Evolutionary conservation across 2,113 vertebrate species (phyloP).

Genomic region (Oreochromis tanganicae): DNA sequence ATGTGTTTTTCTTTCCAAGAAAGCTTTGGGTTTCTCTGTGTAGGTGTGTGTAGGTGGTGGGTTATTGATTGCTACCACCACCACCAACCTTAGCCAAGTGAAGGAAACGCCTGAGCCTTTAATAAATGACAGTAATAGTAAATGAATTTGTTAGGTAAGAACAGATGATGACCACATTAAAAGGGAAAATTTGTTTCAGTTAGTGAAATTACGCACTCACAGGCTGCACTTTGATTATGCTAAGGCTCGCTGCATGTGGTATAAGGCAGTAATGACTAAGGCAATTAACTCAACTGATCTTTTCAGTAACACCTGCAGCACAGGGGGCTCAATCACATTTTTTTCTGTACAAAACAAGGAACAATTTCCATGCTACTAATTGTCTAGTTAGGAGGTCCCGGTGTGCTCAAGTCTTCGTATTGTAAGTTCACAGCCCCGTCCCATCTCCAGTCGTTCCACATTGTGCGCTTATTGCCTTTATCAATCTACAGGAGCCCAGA

Average conservation of each 20-base stretch:
- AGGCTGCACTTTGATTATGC: slow-evolving; percentile 25
- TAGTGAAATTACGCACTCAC: slow-evolving; percentile 5
- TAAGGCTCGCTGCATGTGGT: slow-evolving; percentile 64
- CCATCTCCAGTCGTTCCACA: slow-evolving; percentile 78
- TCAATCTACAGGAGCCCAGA: slow-evolving; percentile 86
- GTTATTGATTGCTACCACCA: slow-evolving; percentile 23
- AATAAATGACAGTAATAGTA: slow-evolving; percentile 36
- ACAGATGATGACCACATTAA: not conserved
- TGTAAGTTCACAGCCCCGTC: slow-evolving; percentile 45
- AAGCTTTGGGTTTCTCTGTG: not conserved
- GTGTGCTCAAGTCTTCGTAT: slow-evolving; percentile 33
- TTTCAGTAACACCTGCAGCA: slow-evolving; percentile 33
- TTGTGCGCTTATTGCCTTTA: slow-evolving; percentile 87
- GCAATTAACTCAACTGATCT: slow-evolving; percentile 52
- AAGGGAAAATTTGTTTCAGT: not conserved
- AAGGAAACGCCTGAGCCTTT: slow-evolving; percentile 27
- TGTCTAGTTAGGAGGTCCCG: slow-evolving; percentile 50
- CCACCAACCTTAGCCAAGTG: not conserved
- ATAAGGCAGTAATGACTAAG: slow-evolving; percentile 33
- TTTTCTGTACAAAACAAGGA: slow-evolving; percentile 14
- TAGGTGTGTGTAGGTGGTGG: not conserved
- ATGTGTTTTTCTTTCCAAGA: not conserved
- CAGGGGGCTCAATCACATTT: slow-evolving; percentile 6
- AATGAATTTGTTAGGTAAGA: slow-evolving; percentile 14
- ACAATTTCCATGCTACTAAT: slow-evolving; percentile 53